Evolutionary conservation across 1,140 invertebrate species (phyloP).

Genomic region (Paralvinella palmiformis): DNA sequence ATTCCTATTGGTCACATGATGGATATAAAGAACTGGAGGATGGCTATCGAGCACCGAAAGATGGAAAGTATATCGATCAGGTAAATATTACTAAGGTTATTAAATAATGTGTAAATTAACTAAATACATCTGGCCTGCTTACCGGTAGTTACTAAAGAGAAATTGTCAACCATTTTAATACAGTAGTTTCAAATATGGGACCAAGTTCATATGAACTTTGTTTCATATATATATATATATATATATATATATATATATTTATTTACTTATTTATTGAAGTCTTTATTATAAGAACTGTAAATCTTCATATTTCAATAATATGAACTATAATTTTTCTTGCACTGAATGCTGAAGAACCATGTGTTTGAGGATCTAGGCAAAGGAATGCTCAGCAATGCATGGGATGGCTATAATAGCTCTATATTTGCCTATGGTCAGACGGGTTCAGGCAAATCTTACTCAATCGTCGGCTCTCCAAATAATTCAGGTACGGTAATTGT

Average conservation of each 20-base stretch:
- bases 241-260: too few relatives aligned
- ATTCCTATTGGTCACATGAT: conserved; percentile 58
- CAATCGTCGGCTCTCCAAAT: conserved; percentile 63
- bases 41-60: conserved; percentile 48
- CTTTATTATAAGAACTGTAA: too few relatives aligned
- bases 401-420: conserved; percentile 60
- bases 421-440: conserved; percentile 64
- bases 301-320: too few relatives aligned
- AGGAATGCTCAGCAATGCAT: conserved; percentile 58
- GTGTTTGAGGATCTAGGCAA: conserved; percentile 58
- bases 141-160: too few relatives aligned
- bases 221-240: too few relatives aligned
- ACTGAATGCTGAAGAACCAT: conserved; percentile 52
- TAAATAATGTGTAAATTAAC: too few relatives aligned
- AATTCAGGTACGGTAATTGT: conserved; percentile 48
- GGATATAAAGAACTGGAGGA: conserved; percentile 50
- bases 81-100: conserved; percentile 28
- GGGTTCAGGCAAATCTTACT: conserved; percentile 61
- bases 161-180: too few relatives aligned
- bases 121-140: too few relatives aligned
- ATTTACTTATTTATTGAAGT: too few relatives aligned
- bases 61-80: conserved; percentile 50
- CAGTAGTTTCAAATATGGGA: too few relatives aligned
- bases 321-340: too few relatives aligned
- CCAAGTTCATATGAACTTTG: too few relatives aligned